Percentiles rank a stretch among this genome's conserved stretches.
These are phyloP conservation scores for Apamea epomidion DNA, from an alignment of 2,888 invertebrate species.

Conservation along the genomic window DNA sequence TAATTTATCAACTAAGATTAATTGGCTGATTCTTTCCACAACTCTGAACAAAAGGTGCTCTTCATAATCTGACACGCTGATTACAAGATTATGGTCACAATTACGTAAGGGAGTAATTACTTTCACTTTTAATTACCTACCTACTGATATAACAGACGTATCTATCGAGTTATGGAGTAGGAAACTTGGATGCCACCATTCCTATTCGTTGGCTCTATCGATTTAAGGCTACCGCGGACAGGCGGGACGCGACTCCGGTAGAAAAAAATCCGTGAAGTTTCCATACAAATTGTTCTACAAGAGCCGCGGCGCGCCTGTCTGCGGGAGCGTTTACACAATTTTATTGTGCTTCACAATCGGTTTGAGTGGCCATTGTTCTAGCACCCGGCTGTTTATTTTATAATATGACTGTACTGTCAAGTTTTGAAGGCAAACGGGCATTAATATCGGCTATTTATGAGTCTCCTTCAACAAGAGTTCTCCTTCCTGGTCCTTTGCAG, in stretches of 20 bases:
- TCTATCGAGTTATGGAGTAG: neutral
- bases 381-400: slow-evolving; percentile 18
- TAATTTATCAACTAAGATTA: neutral
- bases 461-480: too few species aligned
- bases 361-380: slow-evolving; percentile 63
- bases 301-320: neutral
- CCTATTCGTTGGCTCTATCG: slow-evolving; percentile 36
- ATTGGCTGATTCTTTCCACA: slow-evolving; percentile 11
- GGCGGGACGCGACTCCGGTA: neutral
- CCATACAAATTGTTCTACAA: neutral
- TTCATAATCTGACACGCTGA: slow-evolving; percentile 9
- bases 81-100: slow-evolving; percentile 15
- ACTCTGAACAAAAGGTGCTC: slow-evolving; percentile 25
- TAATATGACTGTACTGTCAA: slow-evolving; percentile 15
- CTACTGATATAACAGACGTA: slow-evolving; percentile 16
- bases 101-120: slow-evolving; percentile 33
- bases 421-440: slow-evolving; percentile 14
- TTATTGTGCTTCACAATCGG: slow-evolving; percentile 49
- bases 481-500: too few species aligned
- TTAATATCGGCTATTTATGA: neutral
- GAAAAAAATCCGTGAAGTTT: neutral
- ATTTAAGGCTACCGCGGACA: neutral
- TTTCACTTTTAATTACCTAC: slow-evolving; percentile 44
- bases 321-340: slow-evolving; percentile 16
- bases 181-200: slow-evolving; percentile 26